Evolutionary conservation across 2,113 vertebrate species (phyloP), one percentile per base, ranked within the genome.

Genomic region (Takifugu flavidus): DNA sequence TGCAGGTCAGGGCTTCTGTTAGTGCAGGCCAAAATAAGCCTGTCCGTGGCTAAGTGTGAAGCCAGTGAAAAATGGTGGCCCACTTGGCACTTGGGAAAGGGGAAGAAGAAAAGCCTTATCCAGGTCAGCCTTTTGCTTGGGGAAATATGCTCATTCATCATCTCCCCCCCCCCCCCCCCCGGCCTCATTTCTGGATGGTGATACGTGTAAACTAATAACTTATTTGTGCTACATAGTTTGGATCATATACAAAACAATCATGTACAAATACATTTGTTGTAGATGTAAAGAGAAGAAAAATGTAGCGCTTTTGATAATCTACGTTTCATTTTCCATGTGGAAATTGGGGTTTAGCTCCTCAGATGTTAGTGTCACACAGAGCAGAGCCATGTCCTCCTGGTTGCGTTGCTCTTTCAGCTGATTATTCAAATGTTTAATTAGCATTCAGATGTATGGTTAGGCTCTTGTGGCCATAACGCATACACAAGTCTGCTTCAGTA

Each of bases 161-260:
- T 89, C 86, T 83, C 82, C 47, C 50, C 50, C 50, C 25, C 25
- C 49, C 20, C 25, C 49, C 49, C 90, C 91, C 89, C 90, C 94
- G 95, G 94, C 94, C 95, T 98, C 92, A 91, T 98, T 96, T 95
- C 93, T 94, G 92, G 91, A 89, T 88, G 88, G 88, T 91, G 93
- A 93, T 92, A 90, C 91, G 91, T 85, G 39, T 88, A 91, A 89
- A 90, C 94, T 94, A 94, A 93, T 93, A 93, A 92, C 90, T 90
- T 88, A 86, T 75, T 77, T 84, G 89, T 90, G 89, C 86, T 91
- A 88, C 92, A 89, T 91, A 82, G 80, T 84, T 90, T 83, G 90
- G 87, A 89, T 90, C 88, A 87, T 93, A 31, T 84, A 92, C 85
- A 86, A 78, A 89, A 90, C 89, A 70, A 91, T 31, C 29, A 31